These are phyloP conservation scores for Entosphenus tridentatus DNA, from an alignment of 2,113 vertebrate species.

Conservation along the genomic window DNA sequence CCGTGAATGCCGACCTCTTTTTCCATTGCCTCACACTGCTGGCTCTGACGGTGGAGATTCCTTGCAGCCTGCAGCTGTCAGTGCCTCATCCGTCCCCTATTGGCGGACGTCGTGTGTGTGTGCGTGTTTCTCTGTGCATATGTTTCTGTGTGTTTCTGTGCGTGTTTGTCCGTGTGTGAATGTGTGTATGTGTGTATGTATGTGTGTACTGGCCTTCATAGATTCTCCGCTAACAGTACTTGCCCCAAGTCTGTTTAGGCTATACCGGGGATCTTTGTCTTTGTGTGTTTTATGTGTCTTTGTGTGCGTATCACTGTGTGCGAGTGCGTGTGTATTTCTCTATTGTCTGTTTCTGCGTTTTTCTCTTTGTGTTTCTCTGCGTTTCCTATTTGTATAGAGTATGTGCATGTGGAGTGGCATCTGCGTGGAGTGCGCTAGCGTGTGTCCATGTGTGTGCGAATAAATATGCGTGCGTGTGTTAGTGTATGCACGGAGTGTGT, in stretches of 20 bases:
- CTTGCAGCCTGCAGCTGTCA: no score
- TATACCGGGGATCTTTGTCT: neutral
- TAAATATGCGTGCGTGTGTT: neutral
- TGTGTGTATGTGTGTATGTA: conserved; percentile 1
- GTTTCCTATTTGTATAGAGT: neutral
- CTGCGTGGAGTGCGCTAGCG: neutral
- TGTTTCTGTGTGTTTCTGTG: conserved; percentile 1
- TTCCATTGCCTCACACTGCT: no score
- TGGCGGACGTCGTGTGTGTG: neutral
- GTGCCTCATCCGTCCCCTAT: no score
- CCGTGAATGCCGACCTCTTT: no score
- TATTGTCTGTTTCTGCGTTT: neutral
- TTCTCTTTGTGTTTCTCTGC: no score
- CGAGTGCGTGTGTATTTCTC: neutral
- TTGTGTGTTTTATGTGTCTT: neutral
- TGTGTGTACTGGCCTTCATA: neutral
- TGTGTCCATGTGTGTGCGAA: conserved; percentile 1
- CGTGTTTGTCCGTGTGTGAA: neutral
- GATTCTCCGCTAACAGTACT: neutral
- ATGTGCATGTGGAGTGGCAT: neutral
- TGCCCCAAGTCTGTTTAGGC: no score
- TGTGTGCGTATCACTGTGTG: neutral
- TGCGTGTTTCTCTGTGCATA: neutral
- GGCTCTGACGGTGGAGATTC: no score
- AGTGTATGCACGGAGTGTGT: neutral